Conservation (phyloP, 1,140 invertebrate species). For the Drosophila pectinifera region DNA sequence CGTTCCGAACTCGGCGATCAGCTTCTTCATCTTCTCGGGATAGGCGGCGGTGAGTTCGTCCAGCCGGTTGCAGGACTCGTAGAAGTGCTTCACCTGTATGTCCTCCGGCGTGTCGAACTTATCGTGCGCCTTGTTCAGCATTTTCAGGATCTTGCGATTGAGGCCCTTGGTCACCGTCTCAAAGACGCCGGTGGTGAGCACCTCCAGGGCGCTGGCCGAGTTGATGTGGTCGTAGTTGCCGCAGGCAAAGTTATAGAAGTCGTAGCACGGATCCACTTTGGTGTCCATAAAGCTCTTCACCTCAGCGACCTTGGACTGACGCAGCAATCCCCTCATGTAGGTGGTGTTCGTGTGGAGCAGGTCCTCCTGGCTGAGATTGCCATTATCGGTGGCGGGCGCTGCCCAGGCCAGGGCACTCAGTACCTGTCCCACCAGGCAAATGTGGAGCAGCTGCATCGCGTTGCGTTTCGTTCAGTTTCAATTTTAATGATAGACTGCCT, state of each 20-base stretch:
- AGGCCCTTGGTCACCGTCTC: constrained; percentile 56
- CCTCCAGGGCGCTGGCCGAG: constrained; percentile 42
- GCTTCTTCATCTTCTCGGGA: constrained; percentile 22
- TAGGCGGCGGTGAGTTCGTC: constrained; percentile 27
- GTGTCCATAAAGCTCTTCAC: constrained; percentile 85
- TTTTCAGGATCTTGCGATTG: constrained; percentile 49
- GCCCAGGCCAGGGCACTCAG: background rate
- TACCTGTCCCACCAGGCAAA: background rate
- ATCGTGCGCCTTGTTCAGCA: constrained; percentile 26
- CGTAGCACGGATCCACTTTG: constrained; percentile 86
- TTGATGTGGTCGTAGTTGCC: constrained; percentile 87
- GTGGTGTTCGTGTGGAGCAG: background rate
- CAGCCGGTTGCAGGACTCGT: constrained; percentile 43
- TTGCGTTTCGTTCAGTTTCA: background rate
- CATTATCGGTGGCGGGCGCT: constrained; percentile 7
- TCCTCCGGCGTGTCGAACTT: constrained; percentile 46
- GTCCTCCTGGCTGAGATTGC: background rate
- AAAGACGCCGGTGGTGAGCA: constrained; percentile 59
- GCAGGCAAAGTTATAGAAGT: constrained; percentile 88
- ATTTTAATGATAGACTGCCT: background rate
- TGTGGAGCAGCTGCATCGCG: constrained; percentile 16
- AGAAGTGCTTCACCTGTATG: constrained; percentile 60
- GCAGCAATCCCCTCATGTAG: constrained; percentile 26
- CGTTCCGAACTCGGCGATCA: constrained; percentile 56
- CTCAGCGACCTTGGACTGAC: constrained; percentile 55